Conservation (phyloP, 1,140 invertebrate genomes). For the Eulimnadia texana region DNA sequence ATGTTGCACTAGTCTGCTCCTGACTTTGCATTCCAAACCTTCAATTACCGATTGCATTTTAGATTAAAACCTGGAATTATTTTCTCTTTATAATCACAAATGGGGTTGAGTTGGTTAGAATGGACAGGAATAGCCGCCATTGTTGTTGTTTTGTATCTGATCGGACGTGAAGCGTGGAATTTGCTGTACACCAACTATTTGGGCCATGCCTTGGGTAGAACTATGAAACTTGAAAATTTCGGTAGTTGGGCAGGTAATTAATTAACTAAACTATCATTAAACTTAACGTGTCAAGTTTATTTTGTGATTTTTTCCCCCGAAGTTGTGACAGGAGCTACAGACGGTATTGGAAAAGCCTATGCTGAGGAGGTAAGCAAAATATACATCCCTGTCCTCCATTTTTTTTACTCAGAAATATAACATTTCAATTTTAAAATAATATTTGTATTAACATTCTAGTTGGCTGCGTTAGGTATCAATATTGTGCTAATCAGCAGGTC, state of each 20-base stretch:
- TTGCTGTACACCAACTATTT: conserved; percentile 26
- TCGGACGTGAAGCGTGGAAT: conserved; percentile 20
- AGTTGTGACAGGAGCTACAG: conserved; percentile 79
- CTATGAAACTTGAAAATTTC: conserved; percentile 26
- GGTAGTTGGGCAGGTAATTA: conserved; percentile 29
- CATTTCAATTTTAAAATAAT: not conserved
- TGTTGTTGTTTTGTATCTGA: conserved; percentile 21
- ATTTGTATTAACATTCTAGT: not conserved
- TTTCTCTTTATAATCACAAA: too few species aligned
- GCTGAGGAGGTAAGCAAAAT: conserved; percentile 45
- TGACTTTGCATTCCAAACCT: too few species aligned
- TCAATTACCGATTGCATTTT: too few species aligned
- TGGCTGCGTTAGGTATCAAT: conserved; percentile 7
- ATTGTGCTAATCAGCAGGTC: conserved; percentile 79
- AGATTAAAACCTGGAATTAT: too few species aligned
- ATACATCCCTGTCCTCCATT: not conserved
- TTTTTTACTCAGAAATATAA: not conserved
- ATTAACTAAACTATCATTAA: not conserved
- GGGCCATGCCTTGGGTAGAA: conserved; percentile 26
- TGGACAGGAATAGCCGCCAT: conserved; percentile 20
- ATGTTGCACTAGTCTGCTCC: too few species aligned
- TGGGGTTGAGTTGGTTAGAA: conserved; percentile 17
- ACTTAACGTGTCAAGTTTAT: not conserved
- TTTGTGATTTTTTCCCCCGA: conserved; percentile 28
- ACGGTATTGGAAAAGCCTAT: conserved; percentile 84